phyloP scores from a whole-genome alignment of 2,113 vertebrate genomes.

The Charina bottae region DNA sequence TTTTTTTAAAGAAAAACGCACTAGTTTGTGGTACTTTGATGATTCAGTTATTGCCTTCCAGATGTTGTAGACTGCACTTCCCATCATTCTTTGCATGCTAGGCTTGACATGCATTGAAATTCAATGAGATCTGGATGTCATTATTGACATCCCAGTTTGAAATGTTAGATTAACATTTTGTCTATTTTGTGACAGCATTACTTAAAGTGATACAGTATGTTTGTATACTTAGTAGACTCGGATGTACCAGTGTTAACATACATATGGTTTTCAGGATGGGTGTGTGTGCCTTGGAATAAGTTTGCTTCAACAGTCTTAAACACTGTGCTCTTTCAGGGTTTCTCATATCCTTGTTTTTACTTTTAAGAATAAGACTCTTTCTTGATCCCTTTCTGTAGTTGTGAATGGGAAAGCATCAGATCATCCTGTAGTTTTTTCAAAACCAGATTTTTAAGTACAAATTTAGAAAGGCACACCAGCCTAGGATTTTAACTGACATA shows the following conservation, averaged over 20 bases:
- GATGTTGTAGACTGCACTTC: neutral
- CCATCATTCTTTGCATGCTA: neutral
- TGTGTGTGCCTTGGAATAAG: neutral
- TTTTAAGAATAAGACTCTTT: neutral
- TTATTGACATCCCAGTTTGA: neutral
- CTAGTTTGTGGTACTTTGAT: neutral
- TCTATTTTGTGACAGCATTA: neutral
- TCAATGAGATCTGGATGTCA: neutral
- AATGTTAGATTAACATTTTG: neutral
- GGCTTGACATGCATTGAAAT: neutral
- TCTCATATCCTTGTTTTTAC: neutral
- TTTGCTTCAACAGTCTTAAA: neutral
- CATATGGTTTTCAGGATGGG: neutral
- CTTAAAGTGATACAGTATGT: constrained; percentile 17
- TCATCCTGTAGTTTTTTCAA: neutral
- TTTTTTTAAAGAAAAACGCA: neutral
- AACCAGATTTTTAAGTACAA: neutral
- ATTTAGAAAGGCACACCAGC: neutral
- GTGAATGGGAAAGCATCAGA: neutral
- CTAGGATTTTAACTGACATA: neutral
- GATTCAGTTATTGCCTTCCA: constrained; percentile 13
- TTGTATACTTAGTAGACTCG: neutral
- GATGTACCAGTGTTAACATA: constrained; percentile 3
- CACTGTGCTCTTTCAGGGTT: neutral
- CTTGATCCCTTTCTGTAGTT: neutral